A percentile compares a stretch with the other conserved stretches of the same genome.
phyloP scores from a whole-genome alignment of 2,113 vertebrate genomes.

The Carlito syrichta region DNA sequence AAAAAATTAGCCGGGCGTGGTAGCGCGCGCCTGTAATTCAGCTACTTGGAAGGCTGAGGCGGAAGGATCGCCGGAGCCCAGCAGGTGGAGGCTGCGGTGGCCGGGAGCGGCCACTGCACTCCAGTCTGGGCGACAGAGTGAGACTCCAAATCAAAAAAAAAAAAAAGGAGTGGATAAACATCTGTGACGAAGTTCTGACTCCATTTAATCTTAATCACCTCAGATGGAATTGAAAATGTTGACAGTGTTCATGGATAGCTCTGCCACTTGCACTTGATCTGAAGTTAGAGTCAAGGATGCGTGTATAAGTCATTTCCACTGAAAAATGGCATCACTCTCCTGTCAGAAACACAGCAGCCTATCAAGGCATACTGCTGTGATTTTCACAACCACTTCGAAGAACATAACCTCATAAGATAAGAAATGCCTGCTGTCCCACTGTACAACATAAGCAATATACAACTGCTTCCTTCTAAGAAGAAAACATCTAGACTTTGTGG shows the following conservation, averaged over 20 bases:
- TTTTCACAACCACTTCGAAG: background rate
- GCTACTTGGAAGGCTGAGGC: too few species aligned
- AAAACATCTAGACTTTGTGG: background rate
- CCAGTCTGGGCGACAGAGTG: too few species aligned
- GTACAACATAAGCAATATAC: rapidly evolving
- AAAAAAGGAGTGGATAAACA: too few species aligned
- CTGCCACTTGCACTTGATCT: rapidly evolving
- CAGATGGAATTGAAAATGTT: background rate
- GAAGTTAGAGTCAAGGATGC: background rate
- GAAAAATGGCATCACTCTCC: rapidly evolving
- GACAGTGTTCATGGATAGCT: rapidly evolving
- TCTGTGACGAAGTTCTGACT: background rate
- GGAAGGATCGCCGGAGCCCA: too few species aligned
- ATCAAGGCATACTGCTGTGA: rapidly evolving
- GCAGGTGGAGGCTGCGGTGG: too few species aligned
- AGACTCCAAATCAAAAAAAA: too few species aligned
- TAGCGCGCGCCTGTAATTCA: too few species aligned
- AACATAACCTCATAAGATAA: rapidly evolving
- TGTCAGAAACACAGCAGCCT: background rate
- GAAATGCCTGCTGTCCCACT: rapidly evolving
- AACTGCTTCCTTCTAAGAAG: background rate
- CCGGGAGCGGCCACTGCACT: too few species aligned
- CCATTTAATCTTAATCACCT: background rate
- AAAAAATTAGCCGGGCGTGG: too few species aligned
- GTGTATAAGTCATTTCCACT: background rate